Base-by-base conservation (phyloP, 2,113 vertebrate species). In the Aegotheles bennettii region DNA sequence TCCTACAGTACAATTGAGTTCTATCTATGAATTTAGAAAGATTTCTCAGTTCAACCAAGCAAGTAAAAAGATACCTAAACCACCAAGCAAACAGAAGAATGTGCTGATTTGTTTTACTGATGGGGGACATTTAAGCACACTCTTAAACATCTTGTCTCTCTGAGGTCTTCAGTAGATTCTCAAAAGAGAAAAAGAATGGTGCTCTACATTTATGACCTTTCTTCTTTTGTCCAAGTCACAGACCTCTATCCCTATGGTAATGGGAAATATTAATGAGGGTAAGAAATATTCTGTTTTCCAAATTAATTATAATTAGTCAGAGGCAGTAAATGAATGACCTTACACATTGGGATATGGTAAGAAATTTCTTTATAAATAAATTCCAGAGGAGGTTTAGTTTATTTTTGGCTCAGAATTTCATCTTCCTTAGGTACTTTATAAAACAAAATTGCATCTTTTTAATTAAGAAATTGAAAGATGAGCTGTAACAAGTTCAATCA, bases 341-440 rank as follows among this genome's bases (percentile, higher is more conserved):
- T 92, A 93, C 81, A 67, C 70, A 67, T 0, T 91, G 50, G 54
- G 91, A 54, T 85, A 67, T 86, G 67, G 11, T 42, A 91, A 71
- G 48, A 81, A 21, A 61, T 91, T 85, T 87, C 86, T 63, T 88
- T 85, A 23, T 69, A 91, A 67, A 91, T 89, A 79, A 84, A 54
- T 82, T 91, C 36, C 47, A 61, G 36, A 88, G 25, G 47, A 94
- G 57, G 31, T 90, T 54, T 92, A 78, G 67, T 84, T 81, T 94
- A 90, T 91, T 97, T 97, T 87, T 91, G 74, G 60, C 78, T 95
- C 81, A 91, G 77, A 94, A 89, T 95, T 86, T 96, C 61, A 93
- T 89, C 73, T 84, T 95, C 63, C 53, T 67, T 84, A 67, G 65
- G 53, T 93, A 61, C 47, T 94, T 91, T 93, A 47, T 53, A 61